phyloP scores from a whole-genome alignment of 2,113 vertebrate species.

The Glareola pratincola region DNA sequence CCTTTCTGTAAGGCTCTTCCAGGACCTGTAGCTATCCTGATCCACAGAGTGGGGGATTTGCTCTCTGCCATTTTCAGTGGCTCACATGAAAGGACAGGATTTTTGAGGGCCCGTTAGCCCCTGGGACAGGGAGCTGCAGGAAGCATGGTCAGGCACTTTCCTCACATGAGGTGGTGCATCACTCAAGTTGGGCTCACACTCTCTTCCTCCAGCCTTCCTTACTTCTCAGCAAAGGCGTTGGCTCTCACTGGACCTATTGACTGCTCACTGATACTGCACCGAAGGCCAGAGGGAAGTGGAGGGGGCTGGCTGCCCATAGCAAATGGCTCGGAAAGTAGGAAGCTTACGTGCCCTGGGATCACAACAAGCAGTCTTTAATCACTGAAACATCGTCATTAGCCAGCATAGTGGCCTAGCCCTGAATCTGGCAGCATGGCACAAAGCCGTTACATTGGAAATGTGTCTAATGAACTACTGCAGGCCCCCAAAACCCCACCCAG shows the following conservation, averaged over 20 bases:
- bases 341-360: background rate
- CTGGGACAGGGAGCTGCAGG: background rate
- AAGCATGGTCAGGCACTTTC: background rate
- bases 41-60: background rate
- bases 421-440: background rate
- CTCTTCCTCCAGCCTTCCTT: background rate
- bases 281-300: background rate
- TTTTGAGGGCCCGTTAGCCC: background rate
- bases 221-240: background rate
- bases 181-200: fast-evolving
- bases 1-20: background rate
- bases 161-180: background rate
- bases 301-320: background rate
- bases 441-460: fast-evolving
- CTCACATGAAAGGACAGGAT: fast-evolving
- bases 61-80: background rate
- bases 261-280: fast-evolving
- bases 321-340: background rate
- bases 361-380: background rate
- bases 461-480: background rate
- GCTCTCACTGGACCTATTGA: background rate
- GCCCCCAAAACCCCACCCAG: background rate
- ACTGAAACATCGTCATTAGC: background rate
- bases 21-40: background rate
- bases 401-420: background rate